A percentile compares a stretch with the other conserved stretches of the same genome.
phyloP scores from a whole-genome alignment of 2,113 vertebrate species.

The Cyprinodon variegatus region DNA sequence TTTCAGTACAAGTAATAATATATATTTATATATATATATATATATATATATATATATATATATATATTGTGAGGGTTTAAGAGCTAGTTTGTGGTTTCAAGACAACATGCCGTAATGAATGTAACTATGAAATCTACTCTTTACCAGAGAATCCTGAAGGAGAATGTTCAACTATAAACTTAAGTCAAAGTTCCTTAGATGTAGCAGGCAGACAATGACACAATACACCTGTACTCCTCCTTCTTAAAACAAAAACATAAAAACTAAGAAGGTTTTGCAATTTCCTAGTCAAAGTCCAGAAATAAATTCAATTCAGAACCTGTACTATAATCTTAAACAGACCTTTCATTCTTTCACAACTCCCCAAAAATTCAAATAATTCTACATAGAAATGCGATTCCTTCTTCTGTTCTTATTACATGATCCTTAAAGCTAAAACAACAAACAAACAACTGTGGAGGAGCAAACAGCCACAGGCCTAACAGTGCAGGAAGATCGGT shows the following conservation, averaged over 20 bases:
- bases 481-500: constrained; percentile 59
- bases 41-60: too few relatives aligned
- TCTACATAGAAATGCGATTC: constrained; percentile 12
- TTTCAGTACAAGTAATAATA: too few relatives aligned
- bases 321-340: not conserved
- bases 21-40: too few relatives aligned
- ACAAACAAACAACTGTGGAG: not conserved
- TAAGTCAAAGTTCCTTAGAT: too few relatives aligned
- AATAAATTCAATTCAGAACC: not conserved
- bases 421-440: too few relatives aligned
- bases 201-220: not conserved
- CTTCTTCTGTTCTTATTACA: too few relatives aligned
- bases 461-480: not conserved
- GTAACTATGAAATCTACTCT: too few relatives aligned
- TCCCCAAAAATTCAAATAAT: not conserved
- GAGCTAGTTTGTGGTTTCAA: too few relatives aligned
- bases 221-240: not conserved
- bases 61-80: too few relatives aligned
- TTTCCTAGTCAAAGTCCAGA: not conserved
- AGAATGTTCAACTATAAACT: too few relatives aligned
- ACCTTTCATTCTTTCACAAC: not conserved
- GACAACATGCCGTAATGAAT: too few relatives aligned
- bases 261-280: not conserved
- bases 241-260: not conserved
- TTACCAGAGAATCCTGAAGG: too few relatives aligned